Evolutionary conservation across 1,140 invertebrate genomes (phyloP).

Genomic region (Asobara japonica): DNA sequence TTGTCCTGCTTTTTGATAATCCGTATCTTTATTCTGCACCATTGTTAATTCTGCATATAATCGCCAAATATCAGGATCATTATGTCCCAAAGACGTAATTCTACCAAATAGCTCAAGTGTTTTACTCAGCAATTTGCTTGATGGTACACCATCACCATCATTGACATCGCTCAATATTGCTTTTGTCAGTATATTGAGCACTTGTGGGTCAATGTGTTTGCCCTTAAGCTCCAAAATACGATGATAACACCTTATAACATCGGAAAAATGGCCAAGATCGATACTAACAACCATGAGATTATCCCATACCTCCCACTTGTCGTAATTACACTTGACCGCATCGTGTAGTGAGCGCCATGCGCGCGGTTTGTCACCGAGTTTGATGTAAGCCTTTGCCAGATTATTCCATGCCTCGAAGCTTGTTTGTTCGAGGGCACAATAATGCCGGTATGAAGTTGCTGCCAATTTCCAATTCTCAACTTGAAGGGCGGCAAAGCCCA

Average conservation of each 20-base stretch:
- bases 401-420: slow-evolving; percentile 99
- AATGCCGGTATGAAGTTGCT: slow-evolving; percentile 85
- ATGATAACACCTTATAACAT: slow-evolving; percentile 84
- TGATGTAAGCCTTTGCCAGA: slow-evolving; percentile 91
- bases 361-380: slow-evolving; percentile 84
- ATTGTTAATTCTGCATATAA: slow-evolving; percentile 80
- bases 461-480: slow-evolving; percentile 85
- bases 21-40: slow-evolving; percentile 52
- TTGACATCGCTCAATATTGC: slow-evolving; percentile 74
- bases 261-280: slow-evolving; percentile 79
- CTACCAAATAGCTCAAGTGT: slow-evolving; percentile 83
- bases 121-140: slow-evolving; percentile 70
- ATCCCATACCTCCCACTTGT: slow-evolving; percentile 98
- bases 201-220: slow-evolving; percentile 81
- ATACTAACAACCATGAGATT: slow-evolving; percentile 88
- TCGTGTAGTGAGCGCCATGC: slow-evolving; percentile 88
- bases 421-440: slow-evolving; percentile 85
- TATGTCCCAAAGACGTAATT: slow-evolving; percentile 75
- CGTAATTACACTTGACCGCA: slow-evolving; percentile 92
- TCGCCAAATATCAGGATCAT: slow-evolving; percentile 80
- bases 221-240: slow-evolving; percentile 85
- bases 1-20: slow-evolving; percentile 70
- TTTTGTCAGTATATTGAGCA: slow-evolving; percentile 79
- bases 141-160: slow-evolving; percentile 69
- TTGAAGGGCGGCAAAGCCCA: slow-evolving; percentile 86